These are phyloP conservation scores for Tokudaia muenninki DNA, from an alignment of 2,797 vertebrate species.

Conservation along the genomic window DNA sequence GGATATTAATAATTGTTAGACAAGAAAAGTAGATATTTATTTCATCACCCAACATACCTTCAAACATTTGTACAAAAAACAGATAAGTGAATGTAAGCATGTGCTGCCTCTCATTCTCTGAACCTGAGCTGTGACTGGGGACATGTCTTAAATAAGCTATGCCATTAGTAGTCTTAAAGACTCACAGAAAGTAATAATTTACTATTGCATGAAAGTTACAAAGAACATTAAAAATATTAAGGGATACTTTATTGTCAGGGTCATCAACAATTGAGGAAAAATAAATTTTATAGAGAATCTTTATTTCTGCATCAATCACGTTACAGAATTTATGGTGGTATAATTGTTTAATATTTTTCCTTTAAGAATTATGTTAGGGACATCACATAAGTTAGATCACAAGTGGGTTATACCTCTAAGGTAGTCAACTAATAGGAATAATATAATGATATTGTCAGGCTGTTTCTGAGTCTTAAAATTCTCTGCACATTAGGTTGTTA, in stretches of 20 bases:
- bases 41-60: constrained; percentile 37
- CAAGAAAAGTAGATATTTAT: constrained; percentile 68
- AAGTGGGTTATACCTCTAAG: not conserved
- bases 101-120: not conserved
- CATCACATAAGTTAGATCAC: not conserved
- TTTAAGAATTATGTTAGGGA: not conserved
- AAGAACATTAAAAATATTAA: constrained; percentile 3
- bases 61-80: constrained; percentile 69
- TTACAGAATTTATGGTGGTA: constrained; percentile 20
- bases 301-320: constrained; percentile 2
- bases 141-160: constrained; percentile 53
- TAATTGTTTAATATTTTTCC: constrained; percentile 25
- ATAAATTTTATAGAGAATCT: not conserved
- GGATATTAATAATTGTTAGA: constrained; percentile 67
- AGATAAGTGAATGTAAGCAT: constrained; percentile 58
- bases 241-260: not conserved
- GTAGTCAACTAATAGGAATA: not conserved
- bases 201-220: not conserved
- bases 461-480: not conserved
- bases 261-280: constrained; percentile 29
- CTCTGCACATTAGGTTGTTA: not conserved
- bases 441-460: not conserved
- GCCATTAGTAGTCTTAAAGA: not conserved
- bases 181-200: constrained; percentile 44
- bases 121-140: constrained; percentile 45